phyloP scores from a whole-genome alignment of 2,797 vertebrate genomes.

The Labroides dimidiatus region DNA sequence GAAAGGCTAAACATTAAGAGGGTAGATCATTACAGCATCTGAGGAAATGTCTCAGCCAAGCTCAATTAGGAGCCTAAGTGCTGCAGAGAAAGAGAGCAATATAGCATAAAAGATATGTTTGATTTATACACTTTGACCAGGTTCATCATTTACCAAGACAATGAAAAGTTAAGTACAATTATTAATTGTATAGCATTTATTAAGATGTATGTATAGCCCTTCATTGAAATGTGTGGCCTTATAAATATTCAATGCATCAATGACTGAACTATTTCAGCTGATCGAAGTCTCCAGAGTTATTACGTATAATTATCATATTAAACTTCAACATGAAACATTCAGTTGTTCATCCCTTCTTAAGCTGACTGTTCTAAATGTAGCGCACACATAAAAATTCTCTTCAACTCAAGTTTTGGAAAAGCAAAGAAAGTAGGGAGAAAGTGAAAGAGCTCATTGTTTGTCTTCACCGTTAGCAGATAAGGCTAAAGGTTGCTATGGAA shows the following conservation, averaged over 20 bases:
- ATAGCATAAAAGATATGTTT: neutral
- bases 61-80: constrained; percentile 23
- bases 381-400: constrained; percentile 52
- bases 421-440: constrained; percentile 75
- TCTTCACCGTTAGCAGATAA: constrained; percentile 92
- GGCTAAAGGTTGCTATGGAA: constrained; percentile 91
- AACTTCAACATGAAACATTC: neutral
- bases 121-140: no score
- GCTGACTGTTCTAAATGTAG: constrained; percentile 16
- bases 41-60: constrained; percentile 42
- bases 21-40: constrained; percentile 47
- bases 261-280: neutral
- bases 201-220: neutral
- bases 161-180: no score
- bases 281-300: no score
- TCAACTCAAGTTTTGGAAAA: constrained; percentile 54
- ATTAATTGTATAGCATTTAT: no score
- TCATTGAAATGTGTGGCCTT: no score
- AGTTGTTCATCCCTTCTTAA: neutral
- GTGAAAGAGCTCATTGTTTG: constrained; percentile 93
- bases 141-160: no score
- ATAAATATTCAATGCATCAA: neutral
- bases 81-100: constrained; percentile 27
- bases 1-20: constrained; percentile 51
- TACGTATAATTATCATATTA: neutral